phyloP scores from a whole-genome alignment of 2,888 invertebrate genomes.

The Antheraea assamensis region DNA sequence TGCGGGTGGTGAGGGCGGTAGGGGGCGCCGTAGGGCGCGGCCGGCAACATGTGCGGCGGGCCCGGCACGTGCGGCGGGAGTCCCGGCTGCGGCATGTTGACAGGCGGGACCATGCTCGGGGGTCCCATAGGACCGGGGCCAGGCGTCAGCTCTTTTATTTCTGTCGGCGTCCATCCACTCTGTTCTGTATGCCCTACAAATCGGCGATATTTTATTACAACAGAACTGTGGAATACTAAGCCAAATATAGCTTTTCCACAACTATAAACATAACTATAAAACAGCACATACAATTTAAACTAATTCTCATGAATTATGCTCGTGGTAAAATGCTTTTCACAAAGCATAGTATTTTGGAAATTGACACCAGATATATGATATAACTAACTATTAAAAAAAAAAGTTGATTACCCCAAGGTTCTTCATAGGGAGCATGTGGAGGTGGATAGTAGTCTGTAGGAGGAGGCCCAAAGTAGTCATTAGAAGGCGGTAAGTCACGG shows the following conservation, averaged over 20 bases:
- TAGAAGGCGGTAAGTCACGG: constrained; percentile 77
- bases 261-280: too few relatives aligned
- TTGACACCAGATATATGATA: too few relatives aligned
- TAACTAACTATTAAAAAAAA: too few relatives aligned
- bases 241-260: too few relatives aligned
- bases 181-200: constrained; percentile 65
- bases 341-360: not conserved
- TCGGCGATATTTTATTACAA: not conserved
- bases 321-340: not conserved
- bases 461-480: constrained; percentile 54
- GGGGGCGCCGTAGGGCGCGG: constrained; percentile 54
- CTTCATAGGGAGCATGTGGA: constrained; percentile 62
- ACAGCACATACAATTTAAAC: too few relatives aligned
- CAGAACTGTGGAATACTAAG: not conserved
- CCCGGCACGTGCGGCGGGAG: constrained; percentile 50
- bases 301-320: too few relatives aligned
- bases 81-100: constrained; percentile 46
- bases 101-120: constrained; percentile 59
- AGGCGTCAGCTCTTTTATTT: constrained; percentile 87
- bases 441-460: constrained; percentile 56
- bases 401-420: constrained; percentile 51
- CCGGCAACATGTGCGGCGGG: constrained; percentile 53
- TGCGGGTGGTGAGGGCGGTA: constrained; percentile 52
- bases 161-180: constrained; percentile 83
- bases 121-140: constrained; percentile 68